Evolutionary conservation across 2,888 invertebrate species (phyloP).

Genomic region (Mactromeris polynyma): DNA sequence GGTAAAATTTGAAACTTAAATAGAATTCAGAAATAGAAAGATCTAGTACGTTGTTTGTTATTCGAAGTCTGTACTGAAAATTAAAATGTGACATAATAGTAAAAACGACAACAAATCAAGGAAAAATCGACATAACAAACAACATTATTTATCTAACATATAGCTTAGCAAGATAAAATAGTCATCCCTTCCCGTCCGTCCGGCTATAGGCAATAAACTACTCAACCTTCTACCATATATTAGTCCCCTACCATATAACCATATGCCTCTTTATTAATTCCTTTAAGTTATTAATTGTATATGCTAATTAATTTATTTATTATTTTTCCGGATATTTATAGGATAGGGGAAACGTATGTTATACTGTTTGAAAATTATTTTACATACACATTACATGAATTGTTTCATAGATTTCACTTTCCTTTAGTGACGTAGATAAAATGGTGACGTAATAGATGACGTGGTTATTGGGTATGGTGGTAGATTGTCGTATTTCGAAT

Average conservation of each 20-base stretch:
- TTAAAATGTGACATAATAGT: background rate
- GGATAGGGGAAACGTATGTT: constrained; percentile 21
- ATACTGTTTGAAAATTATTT: background rate
- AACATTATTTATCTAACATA: background rate
- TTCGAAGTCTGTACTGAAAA: too few species aligned
- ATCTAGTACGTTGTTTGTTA: background rate
- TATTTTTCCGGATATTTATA: constrained; percentile 5
- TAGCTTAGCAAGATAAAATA: background rate
- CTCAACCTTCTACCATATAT: background rate
- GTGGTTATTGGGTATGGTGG: background rate
- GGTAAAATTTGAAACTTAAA: background rate
- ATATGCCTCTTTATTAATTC: background rate
- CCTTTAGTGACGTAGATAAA: background rate
- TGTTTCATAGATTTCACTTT: background rate
- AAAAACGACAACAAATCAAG: background rate
- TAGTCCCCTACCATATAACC: background rate
- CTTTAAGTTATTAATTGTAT: background rate
- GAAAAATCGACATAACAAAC: background rate
- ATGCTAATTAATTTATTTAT: background rate
- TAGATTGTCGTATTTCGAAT: background rate
- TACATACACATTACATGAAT: background rate
- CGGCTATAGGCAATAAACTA: background rate
- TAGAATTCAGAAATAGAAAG: background rate
- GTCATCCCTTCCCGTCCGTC: background rate
- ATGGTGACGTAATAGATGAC: background rate